Evolutionary conservation across 1,140 invertebrate species (phyloP), one percentile per base, ranked within the genome.

Genomic region (Magallana gigas): DNA sequence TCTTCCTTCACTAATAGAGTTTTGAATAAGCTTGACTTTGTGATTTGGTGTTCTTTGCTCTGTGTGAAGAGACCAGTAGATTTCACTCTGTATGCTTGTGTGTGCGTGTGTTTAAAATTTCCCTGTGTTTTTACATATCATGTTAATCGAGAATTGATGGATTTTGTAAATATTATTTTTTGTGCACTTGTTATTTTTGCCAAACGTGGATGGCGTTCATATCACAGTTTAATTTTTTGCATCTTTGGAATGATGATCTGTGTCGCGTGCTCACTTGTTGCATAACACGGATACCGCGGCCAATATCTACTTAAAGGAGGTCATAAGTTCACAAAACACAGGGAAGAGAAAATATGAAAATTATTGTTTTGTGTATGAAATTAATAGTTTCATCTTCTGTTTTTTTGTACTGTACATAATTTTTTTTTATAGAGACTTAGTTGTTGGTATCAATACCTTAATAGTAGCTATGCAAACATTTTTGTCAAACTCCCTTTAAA

Each of bases 91-190:
- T 23, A 8, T 76, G 68, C 36, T 76, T 29, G 23, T 23, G 23
- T 76, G 16, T 71, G 18, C 12, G 68, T 23, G 18, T 29, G 9
- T 76, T 76, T 48, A 48, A 48, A 48, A 48, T 48, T 76, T 76
- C 23, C 23, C 23, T 76, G 18, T 76, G 14, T 18, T 76, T 76
- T 76, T 12, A 76, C 68, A 76, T 76, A 76, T 76, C 68, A 76
- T 76, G 68, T 76, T 76, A 18, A 76, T 29, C 18, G 23, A 76
- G 68, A 76, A 76, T 29, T 29, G 68, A 76, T 23, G 23, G 23
- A 76, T 76, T 76, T 76, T 76, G 68, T 76, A 76, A 76, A 29
- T 76, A 76, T 76, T 76, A 71, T 71, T 76, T 76, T 76, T 76
- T 76, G 68, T 76, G 68, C 68, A 76, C 68, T 76, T 76, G 68